Evolutionary conservation across 2,888 invertebrate species (phyloP).

Genomic region (Eubasilissa splendida): DNA sequence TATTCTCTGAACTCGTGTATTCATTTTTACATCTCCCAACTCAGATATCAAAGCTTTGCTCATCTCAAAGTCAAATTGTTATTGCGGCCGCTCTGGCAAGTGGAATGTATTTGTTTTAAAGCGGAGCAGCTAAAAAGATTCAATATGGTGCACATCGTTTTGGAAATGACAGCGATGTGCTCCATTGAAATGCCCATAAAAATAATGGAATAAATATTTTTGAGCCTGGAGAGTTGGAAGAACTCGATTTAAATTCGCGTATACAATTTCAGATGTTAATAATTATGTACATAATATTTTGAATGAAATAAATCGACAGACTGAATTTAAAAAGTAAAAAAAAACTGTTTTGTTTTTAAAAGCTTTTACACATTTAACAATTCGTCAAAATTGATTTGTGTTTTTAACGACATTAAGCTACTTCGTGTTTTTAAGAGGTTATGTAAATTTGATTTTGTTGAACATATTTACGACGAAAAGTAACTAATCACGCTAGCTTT

Average conservation of each 20-base stretch:
- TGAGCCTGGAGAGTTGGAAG: too few relatives aligned
- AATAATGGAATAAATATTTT: background rate
- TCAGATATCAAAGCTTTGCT: constrained; percentile 18
- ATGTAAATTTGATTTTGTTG: constrained; percentile 21
- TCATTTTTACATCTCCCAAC: background rate
- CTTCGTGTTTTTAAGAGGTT: constrained; percentile 14
- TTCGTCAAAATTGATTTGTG: background rate
- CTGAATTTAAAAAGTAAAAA: background rate
- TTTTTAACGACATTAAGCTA: constrained; percentile 1
- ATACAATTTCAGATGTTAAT: background rate
- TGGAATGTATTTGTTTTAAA: background rate
- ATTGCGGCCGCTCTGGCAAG: constrained; percentile 13
- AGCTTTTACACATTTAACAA: constrained; percentile 1
- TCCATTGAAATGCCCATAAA: constrained; percentile 1
- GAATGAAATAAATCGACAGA: background rate
- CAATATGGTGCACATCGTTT: too few relatives aligned
- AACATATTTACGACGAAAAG: constrained; percentile 34
- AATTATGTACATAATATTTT: constrained; percentile 1
- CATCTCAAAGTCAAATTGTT: constrained; percentile 33
- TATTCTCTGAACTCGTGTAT: background rate
- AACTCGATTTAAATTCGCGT: background rate
- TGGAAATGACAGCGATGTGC: too few relatives aligned
- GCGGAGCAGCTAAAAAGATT: too few relatives aligned
- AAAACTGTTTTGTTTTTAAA: background rate
- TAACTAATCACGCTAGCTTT: constrained; percentile 26